These are phyloP conservation scores for Agelaius phoeniceus DNA, from an alignment of 2,113 vertebrate genomes.

Conservation along the genomic window DNA sequence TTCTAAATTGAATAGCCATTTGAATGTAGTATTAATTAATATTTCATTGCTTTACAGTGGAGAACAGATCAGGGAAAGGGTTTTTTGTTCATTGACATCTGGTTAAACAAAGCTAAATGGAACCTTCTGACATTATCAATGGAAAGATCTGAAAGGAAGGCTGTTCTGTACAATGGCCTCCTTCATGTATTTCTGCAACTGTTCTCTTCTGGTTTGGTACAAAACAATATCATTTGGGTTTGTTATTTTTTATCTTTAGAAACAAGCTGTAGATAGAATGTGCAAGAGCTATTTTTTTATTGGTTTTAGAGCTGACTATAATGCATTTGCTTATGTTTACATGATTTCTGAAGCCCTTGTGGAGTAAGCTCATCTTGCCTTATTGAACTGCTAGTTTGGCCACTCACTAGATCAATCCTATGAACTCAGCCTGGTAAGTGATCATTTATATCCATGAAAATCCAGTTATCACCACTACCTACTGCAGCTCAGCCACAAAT, in stretches of 20 bases:
- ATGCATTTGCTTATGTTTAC: neutral
- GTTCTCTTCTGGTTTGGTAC: constrained; percentile 2
- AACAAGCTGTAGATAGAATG: neutral
- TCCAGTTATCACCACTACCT: neutral
- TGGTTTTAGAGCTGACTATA: neutral
- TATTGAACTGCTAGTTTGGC: neutral
- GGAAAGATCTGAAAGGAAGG: constrained; percentile 43
- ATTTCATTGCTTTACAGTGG: constrained; percentile 67
- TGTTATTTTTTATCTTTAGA: neutral
- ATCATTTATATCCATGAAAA: neutral
- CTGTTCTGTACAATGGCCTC: constrained; percentile 4
- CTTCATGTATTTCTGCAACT: constrained; percentile 40
- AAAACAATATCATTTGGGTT: neutral
- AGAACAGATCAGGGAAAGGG: constrained; percentile 11
- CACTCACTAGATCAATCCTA: neutral
- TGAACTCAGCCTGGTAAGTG: neutral
- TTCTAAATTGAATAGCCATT: constrained; percentile 65
- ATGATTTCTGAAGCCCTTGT: neutral
- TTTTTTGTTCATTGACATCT: constrained; percentile 49
- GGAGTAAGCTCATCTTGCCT: neutral
- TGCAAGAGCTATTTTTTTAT: neutral
- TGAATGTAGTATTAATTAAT: constrained; percentile 74
- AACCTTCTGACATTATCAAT: constrained; percentile 62
- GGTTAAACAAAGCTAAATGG: constrained; percentile 53
- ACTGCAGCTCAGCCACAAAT: neutral